Evolutionary conservation across 2,888 invertebrate species (phyloP).

Genomic region (Agonopterix arenella): DNA sequence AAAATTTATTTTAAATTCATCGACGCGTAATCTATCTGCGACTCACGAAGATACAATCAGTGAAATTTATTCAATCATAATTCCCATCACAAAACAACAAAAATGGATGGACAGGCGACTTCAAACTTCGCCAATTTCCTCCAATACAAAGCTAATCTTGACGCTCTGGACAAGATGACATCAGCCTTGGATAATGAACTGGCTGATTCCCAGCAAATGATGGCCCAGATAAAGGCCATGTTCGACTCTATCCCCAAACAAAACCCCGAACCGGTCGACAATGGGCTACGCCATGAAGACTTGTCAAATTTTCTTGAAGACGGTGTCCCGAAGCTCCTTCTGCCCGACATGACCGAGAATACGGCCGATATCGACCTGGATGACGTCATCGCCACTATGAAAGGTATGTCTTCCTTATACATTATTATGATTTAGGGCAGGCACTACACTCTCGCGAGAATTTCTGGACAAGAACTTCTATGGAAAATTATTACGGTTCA

Average conservation of each 20-base stretch:
- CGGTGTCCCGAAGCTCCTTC: constrained; percentile 39
- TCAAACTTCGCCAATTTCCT: constrained; percentile 40
- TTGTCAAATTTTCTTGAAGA: constrained; percentile 44
- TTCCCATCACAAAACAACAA: background rate
- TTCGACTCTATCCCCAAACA: constrained; percentile 35
- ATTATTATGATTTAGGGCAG: no score
- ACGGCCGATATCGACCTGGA: constrained; percentile 43
- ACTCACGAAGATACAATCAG: no score
- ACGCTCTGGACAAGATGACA: constrained; percentile 53
- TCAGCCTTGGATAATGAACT: constrained; percentile 48
- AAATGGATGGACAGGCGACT: background rate
- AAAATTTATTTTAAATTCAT: no score
- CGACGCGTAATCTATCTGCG: no score
- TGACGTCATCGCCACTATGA: constrained; percentile 44
- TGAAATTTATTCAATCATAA: background rate
- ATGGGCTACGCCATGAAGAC: constrained; percentile 35
- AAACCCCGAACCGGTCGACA: constrained; percentile 14
- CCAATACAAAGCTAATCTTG: constrained; percentile 43
- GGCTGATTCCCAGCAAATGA: constrained; percentile 48
- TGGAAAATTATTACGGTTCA: no score
- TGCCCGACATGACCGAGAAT: constrained; percentile 48
- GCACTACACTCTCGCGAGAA: no score
- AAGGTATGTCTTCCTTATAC: constrained; percentile 12
- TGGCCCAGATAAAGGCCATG: constrained; percentile 50
- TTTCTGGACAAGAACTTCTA: no score